Evolutionary conservation across 2,797 vertebrate species (phyloP).

Genomic region (Sparidentex hasta): DNA sequence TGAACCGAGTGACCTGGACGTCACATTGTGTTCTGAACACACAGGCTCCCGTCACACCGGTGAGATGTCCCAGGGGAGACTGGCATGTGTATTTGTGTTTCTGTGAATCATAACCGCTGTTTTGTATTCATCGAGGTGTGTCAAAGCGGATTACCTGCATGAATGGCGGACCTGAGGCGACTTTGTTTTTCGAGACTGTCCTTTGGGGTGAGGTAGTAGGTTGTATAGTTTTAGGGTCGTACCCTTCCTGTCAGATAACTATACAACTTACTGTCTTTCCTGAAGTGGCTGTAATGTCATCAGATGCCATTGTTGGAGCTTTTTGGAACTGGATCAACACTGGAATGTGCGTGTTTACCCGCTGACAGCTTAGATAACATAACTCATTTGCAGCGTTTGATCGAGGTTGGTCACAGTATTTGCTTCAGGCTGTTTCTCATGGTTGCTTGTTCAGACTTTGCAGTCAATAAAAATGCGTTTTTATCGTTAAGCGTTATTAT

Average conservation of each 20-base stretch:
- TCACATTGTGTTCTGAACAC: conserved; percentile 60
- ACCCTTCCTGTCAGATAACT: conserved; percentile 98
- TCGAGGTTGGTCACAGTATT: conserved; percentile 4
- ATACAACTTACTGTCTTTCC: conserved; percentile 99
- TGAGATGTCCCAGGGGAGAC: conserved; percentile 54
- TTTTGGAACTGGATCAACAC: conserved; percentile 39
- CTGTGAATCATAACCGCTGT: conserved; percentile 73
- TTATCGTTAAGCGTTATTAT: not conserved
- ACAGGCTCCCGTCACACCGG: conserved; percentile 28
- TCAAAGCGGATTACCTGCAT: conserved; percentile 60
- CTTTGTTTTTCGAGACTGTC: conserved; percentile 85
- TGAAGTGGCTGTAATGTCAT: conserved; percentile 96
- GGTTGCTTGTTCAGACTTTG: not conserved
- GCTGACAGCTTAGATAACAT: conserved; percentile 3
- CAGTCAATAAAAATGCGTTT: conserved; percentile 4
- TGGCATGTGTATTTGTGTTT: conserved; percentile 67
- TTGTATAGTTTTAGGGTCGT: conserved; percentile 99
- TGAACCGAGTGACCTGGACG: conserved; percentile 68
- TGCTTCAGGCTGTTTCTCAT: not conserved
- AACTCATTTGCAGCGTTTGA: conserved; percentile 18
- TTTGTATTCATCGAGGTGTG: conserved; percentile 64
- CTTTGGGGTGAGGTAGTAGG: conserved; percentile 99
- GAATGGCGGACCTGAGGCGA: conserved; percentile 41
- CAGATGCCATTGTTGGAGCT: conserved; percentile 63
- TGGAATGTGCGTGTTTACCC: conserved; percentile 24